phyloP scores from a whole-genome alignment of 1,140 invertebrate species.

The Penaeus chinensis region DNA sequence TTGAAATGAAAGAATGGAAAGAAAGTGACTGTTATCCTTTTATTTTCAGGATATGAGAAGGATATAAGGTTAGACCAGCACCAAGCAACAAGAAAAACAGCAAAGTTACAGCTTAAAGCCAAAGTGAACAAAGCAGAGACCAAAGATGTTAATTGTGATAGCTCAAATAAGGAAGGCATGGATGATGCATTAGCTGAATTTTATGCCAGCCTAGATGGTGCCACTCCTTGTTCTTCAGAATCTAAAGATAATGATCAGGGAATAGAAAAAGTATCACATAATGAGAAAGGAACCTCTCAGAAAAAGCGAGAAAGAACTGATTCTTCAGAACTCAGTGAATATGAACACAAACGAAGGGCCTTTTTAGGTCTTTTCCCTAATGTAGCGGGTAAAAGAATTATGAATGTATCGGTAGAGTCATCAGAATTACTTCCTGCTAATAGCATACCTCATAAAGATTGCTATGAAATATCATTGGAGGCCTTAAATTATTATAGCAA shows the following conservation, averaged over 20 bases:
- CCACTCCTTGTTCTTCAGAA: background rate
- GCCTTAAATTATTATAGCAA: slow-evolving; percentile 38
- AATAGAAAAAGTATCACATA: background rate
- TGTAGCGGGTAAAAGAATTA: background rate
- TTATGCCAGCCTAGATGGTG: slow-evolving; percentile 32
- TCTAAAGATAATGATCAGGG: background rate
- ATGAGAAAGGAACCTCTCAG: slow-evolving; percentile 10
- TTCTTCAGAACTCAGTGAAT: slow-evolving; percentile 5
- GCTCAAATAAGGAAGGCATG: background rate
- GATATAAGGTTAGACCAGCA: slow-evolving; percentile 43
- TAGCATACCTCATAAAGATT: slow-evolving; percentile 24
- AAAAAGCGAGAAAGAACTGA: background rate
- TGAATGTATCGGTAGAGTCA: slow-evolving; percentile 21
- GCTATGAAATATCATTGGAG: slow-evolving; percentile 34
- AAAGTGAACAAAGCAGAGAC: background rate
- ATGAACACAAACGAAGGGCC: slow-evolving; percentile 30
- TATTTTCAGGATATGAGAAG: slow-evolving; percentile 51
- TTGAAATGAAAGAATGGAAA: too few relatives aligned
- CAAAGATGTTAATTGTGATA: background rate
- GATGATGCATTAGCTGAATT: slow-evolving; percentile 41
- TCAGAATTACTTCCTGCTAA: slow-evolving; percentile 30
- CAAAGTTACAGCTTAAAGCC: slow-evolving; percentile 29
- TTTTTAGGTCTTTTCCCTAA: slow-evolving; percentile 35
- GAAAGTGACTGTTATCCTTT: too few relatives aligned
- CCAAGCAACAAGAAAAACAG: slow-evolving; percentile 33